Evolutionary conservation across 2,888 invertebrate genomes (phyloP), one percentile per base, ranked within the genome.

Genomic region (Leptarthrus brevirostris): DNA sequence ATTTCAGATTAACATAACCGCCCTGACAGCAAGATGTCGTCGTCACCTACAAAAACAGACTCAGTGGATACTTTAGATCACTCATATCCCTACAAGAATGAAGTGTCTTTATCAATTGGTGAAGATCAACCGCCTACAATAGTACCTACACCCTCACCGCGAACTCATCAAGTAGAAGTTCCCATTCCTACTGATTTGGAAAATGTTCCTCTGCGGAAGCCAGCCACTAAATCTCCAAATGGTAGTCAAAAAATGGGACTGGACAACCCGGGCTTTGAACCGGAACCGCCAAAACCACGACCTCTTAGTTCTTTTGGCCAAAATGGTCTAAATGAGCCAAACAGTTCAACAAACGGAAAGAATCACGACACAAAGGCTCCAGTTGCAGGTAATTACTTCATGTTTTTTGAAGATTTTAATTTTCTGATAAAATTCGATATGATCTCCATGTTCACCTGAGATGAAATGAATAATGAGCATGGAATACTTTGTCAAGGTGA

Each of bases 131-230:
- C 77, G 72, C 70, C 76, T 47, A 66, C 75, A 30, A 75, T 78
- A 52, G 74, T 77, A 74, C 77, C 79, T 70, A 77, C 79, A 58
- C 78, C 78, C 64, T 77, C 79, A 64, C 77, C 78, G n/a, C 49
- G 79, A 53, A 61, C 72, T 49, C 64, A 64, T 52, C 47, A 58
- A 8, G 73, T 30, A 10, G 61, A 76, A 20, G 75, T 75, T 52
- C 75, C 76, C n/a, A 49, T 74, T 24, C 75, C 72, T 34, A 36
- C 72, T 26, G 70, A 73, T 14, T 36, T 75, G 75, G 78, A 77
- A 30, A 75, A 75, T 64, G 77, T 76, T 34, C 76, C 75, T 16
- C 74, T 73, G 74, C 74, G 49, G 49, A 76, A 69, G 53, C 47
- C 52, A 52, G 49, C 64, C 49, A 75, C 73, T 20, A 76, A 76